Evolutionary conservation across 1,140 invertebrate species (phyloP), one percentile per base, ranked within the genome.

Genomic region (Bombus affinis): DNA sequence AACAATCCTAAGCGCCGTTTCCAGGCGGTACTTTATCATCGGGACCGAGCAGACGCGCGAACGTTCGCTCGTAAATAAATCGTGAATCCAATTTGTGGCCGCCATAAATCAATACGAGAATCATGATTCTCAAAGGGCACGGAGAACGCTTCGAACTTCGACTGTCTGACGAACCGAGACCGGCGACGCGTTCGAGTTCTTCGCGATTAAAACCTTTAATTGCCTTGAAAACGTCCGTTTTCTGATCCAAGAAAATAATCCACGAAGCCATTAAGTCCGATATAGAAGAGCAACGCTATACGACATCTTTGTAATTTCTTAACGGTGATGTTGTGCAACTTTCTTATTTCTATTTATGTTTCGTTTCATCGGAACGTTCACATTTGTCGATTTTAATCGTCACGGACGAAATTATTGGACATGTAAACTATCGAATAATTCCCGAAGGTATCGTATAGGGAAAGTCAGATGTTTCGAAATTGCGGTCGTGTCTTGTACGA

Each of bases 41-140:
- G 44, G 42, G 35, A 12, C 39, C 76, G 28, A 53, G 13, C 57
- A 44, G 39, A 35, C 70, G 85, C 62, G 85, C 65, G 66, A 83
- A 76, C 73, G 81, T 47, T 72, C 44, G 81, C 57, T 71, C 85
- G 81, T 86, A 86, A 86, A 86, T 86, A 86, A 86, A 86, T 86
- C 85, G 85, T 77, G 85, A 77, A 86, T 86, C 85, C 85, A 86
- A 86, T 86, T 86, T 86, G 85, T 75, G 65, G 73, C 80, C 81
- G 70, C 65, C 85, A 72, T 86, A 86, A 86, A 86, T 86, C 85
- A 86, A 86, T 86, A 86, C 73, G 73, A 28, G 85, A 86, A 86
- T 86, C 85, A 72, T 42, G 81, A 86, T 86, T 77, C 78, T 70
- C 73, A 86, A 77, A 86, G 81, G 85, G 81, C 42, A 28, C 53